Evolutionary conservation across 2,797 vertebrate species (phyloP), one percentile per base, ranked within the genome.

Genomic region (Chaetodon trifasciatus): DNA sequence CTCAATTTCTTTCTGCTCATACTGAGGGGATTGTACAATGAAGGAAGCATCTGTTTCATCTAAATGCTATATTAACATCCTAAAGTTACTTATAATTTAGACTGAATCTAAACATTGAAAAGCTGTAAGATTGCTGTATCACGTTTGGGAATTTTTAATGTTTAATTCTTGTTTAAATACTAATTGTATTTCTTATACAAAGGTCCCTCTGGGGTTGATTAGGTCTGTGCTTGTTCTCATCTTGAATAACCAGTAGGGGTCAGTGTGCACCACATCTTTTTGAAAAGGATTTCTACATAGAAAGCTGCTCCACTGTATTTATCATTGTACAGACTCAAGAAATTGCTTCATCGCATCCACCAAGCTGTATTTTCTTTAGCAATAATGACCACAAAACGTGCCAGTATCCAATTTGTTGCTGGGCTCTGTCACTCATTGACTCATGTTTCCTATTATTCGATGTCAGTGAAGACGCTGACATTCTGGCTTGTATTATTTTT

Each of bases 181-280:
- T 83, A 78, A 85, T 66, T 85, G 42, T 85, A 78, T 87, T 86
- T 89, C 76, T 78, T 76, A 55, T 12, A 19, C n/a, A 47, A 53
- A 23, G 8, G 67, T 75, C 56, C 73, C 53, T 17, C 6, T 24
- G n/a, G 19, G 57, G 58, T 79, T 23, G 9, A 70, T 46, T 63
- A 52, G 61, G n/a, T 61, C 62, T 65, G 10, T 52, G 44, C 74
- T 74, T 76, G 77, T 76, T 58, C 35, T 79, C 15, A 62, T 21
- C 46, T 19, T 3, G 11, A 84, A 50, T 76, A 39, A 86, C 89
- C 93, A 91, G 73, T 86, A 92, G 93, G 71, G 85, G 90, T 60
- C 91, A 87, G 77, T 62, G 72, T 82, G 49, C 81, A 75, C 82
- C 76, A 68, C 21, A 24, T 39, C 8, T 16, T 21, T 60, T 57